Conservation (phyloP, 1,140 invertebrate genomes). For the Papilio glaucus region DNA sequence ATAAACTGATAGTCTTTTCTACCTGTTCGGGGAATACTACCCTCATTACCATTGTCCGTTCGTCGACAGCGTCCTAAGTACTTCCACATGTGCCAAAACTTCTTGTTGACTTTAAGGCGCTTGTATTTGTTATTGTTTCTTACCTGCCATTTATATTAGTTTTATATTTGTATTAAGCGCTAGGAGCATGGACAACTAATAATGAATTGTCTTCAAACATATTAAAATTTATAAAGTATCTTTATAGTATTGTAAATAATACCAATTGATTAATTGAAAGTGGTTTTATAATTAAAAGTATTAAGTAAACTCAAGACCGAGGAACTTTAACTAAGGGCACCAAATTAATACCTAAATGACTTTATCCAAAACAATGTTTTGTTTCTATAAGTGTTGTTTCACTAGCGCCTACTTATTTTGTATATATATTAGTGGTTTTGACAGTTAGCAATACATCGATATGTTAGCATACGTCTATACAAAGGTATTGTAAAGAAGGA, state of each 20-base stretch:
- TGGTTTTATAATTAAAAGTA: too few species aligned
- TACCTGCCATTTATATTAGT: conserved; percentile 28
- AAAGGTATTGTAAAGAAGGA: not conserved
- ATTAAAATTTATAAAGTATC: too few species aligned
- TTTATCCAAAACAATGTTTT: too few species aligned
- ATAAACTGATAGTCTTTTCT: conserved; percentile 61
- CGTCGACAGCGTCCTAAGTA: conserved; percentile 54
- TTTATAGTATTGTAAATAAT: too few species aligned
- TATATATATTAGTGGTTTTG: not conserved
- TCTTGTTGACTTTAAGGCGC: conserved; percentile 22
- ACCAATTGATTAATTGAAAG: too few species aligned
- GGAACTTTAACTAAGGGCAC: too few species aligned
- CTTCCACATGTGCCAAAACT: conserved; percentile 63
- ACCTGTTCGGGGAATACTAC: conserved; percentile 59
- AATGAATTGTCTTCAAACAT: not conserved
- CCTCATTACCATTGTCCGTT: conserved; percentile 52
- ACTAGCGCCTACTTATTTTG: not conserved
- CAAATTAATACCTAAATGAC: too few species aligned
- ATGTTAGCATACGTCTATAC: not conserved
- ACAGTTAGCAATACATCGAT: not conserved
- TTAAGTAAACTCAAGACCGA: too few species aligned
- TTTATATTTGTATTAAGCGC: not conserved
- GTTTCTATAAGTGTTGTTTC: not conserved
- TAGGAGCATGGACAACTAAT: not conserved
- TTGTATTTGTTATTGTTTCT: conserved; percentile 31